phyloP scores from a whole-genome alignment of 2,797 vertebrate species.

The Chaetophractus vellerosus region DNA sequence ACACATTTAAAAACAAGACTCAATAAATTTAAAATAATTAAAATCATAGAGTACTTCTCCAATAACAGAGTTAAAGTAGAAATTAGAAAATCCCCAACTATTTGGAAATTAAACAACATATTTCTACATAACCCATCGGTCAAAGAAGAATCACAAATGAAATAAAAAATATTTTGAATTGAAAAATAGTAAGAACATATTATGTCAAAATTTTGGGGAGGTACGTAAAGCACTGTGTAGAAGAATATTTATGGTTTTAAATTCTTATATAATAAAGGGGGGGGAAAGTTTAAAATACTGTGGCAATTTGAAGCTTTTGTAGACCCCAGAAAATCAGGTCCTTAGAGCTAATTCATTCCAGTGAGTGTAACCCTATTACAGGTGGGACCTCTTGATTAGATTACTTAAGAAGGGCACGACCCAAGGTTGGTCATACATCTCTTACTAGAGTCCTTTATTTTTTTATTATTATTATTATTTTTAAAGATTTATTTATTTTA shows the following conservation, averaged over 20 bases:
- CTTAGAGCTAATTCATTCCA: no score
- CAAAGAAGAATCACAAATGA: not conserved
- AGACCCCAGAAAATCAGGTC: no score
- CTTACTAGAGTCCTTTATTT: no score
- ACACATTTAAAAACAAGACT: no score
- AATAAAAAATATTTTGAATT: not conserved
- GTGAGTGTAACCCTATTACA: no score
- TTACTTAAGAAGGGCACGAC: no score
- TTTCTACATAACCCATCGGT: not conserved
- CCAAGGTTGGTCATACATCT: no score
- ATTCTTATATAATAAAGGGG: not conserved
- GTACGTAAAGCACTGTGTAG: not conserved
- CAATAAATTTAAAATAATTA: not conserved
- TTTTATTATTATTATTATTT: no score
- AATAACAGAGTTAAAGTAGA: not conserved
- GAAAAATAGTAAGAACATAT: not conserved
- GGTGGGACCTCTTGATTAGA: no score
- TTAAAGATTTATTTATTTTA: no score
- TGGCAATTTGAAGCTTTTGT: no score
- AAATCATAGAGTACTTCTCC: not conserved
- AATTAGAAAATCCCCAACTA: not conserved
- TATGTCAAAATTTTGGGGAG: not conserved
- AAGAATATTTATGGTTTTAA: not conserved
- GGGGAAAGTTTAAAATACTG: no score
- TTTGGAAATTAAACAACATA: not conserved